Conservation (phyloP, 2,888 invertebrate genomes). For the Odiellus spinosus region DNA sequence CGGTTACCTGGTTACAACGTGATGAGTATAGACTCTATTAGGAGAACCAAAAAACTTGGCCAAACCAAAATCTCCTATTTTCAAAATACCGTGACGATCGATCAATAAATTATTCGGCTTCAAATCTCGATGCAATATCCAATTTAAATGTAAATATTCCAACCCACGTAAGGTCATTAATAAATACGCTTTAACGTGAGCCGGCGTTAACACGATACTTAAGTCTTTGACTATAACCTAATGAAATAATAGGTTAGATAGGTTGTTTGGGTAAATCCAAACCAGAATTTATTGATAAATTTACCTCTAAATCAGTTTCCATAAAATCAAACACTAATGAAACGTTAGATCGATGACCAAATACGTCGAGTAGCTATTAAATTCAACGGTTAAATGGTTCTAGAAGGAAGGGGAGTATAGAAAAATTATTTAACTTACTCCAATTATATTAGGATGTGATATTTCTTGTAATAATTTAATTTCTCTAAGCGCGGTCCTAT, state of each 20-base stretch:
- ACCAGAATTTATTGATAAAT: background rate
- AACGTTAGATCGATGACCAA: constrained; percentile 95
- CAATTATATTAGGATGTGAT: constrained; percentile 84
- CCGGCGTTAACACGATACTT: constrained; percentile 69
- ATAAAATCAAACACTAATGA: constrained; percentile 98
- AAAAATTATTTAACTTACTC: constrained; percentile 37
- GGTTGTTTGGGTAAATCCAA: background rate
- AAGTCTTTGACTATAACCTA: constrained; percentile 41
- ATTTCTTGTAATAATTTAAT: constrained; percentile 94
- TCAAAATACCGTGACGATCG: constrained; percentile 75
- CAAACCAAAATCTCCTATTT: constrained; percentile 97
- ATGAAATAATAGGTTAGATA: background rate
- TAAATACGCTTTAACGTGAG: constrained; percentile 87
- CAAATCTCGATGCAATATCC: constrained; percentile 94
- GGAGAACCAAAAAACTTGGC: constrained; percentile 97
- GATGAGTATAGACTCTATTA: constrained; percentile 86
- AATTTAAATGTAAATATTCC: constrained; percentile 84
- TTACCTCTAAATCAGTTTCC: constrained; percentile 94
- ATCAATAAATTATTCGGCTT: constrained; percentile 98
- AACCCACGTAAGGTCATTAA: constrained; percentile 87
- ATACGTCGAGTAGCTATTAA: constrained; percentile 57
- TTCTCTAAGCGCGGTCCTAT: constrained; percentile 91
- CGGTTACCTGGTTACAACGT: constrained; percentile 73
- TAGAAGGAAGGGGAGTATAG: background rate
- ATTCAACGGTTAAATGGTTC: background rate